Evolutionary conservation across 1,140 invertebrate species (phyloP).

Genomic region (Lordiphosa collinella): DNA sequence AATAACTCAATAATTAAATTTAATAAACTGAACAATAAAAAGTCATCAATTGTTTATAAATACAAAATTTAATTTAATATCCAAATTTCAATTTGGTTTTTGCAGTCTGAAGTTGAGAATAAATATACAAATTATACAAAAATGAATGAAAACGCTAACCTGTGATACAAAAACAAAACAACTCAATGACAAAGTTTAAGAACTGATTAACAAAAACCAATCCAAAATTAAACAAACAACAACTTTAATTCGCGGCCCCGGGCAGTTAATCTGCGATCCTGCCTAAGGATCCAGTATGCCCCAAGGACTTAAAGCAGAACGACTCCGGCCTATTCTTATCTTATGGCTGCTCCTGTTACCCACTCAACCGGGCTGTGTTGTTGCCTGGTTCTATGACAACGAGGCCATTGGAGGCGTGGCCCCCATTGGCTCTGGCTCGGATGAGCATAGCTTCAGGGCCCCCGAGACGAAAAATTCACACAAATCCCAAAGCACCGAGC

Average conservation of each 20-base stretch:
- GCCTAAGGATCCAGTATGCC: conserved; percentile 18
- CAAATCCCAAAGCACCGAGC: conserved; percentile 52
- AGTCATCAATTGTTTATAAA: conserved; percentile 2
- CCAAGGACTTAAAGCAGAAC: background rate
- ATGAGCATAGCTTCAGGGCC: conserved; percentile 63
- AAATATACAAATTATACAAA: conserved; percentile 14
- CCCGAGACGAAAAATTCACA: conserved; percentile 58
- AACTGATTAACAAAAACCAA: conserved; percentile 23
- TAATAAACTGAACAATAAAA: conserved; percentile 8
- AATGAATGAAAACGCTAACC: conserved; percentile 8
- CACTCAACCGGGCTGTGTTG: conserved; percentile 17
- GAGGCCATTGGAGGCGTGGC: conserved; percentile 35
- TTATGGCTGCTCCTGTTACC: conserved; percentile 28
- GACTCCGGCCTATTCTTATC: conserved; percentile 13
- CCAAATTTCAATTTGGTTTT: conserved; percentile 22
- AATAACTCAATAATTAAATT: background rate
- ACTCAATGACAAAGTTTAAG: conserved; percentile 30
- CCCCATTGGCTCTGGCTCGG: conserved; percentile 29
- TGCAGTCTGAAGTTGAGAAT: conserved; percentile 21
- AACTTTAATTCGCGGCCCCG: too few relatives aligned
- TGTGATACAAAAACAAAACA: conserved; percentile 32
- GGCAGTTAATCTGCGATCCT: too few relatives aligned
- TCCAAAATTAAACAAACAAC: conserved; percentile 3
- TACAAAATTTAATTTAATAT: conserved; percentile 1
- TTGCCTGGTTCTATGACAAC: conserved; percentile 52